phyloP scores from a whole-genome alignment of 2,113 vertebrate species.

The Tyto alba region DNA sequence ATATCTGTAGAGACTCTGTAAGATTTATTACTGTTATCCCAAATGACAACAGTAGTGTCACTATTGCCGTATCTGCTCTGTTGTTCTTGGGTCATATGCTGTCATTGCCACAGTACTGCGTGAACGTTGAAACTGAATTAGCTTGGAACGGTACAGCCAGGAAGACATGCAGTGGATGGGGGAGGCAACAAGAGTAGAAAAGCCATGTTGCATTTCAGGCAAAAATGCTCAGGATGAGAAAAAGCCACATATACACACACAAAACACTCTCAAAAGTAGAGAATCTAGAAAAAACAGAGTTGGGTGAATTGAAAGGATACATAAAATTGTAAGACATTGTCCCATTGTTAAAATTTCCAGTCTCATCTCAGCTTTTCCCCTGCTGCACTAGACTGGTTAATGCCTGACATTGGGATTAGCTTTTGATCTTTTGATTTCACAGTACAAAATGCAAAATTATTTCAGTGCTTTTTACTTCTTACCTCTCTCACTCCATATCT shows the following conservation, averaged over 20 bases:
- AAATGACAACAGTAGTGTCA: neutral
- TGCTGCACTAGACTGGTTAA: neutral
- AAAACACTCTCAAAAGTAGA: neutral
- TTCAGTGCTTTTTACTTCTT: neutral
- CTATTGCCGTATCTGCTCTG: neutral
- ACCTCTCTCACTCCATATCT: neutral
- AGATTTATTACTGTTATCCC: neutral
- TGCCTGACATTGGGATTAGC: neutral
- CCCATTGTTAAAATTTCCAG: neutral
- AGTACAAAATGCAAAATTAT: neutral
- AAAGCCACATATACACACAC: neutral
- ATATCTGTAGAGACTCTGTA: neutral
- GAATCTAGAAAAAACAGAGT: neutral
- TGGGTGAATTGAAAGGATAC: neutral
- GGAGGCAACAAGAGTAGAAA: neutral
- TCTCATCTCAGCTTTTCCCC: neutral
- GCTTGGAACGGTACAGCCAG: neutral
- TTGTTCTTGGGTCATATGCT: neutral
- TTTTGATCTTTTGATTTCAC: neutral
- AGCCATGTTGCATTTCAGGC: neutral
- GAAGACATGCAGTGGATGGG: neutral
- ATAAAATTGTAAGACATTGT: neutral
- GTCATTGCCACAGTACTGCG: neutral
- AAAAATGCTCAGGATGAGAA: neutral
- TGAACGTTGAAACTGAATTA: neutral